Evolutionary conservation across 2,113 vertebrate genomes (phyloP).

Genomic region (Apeltes quadracus): DNA sequence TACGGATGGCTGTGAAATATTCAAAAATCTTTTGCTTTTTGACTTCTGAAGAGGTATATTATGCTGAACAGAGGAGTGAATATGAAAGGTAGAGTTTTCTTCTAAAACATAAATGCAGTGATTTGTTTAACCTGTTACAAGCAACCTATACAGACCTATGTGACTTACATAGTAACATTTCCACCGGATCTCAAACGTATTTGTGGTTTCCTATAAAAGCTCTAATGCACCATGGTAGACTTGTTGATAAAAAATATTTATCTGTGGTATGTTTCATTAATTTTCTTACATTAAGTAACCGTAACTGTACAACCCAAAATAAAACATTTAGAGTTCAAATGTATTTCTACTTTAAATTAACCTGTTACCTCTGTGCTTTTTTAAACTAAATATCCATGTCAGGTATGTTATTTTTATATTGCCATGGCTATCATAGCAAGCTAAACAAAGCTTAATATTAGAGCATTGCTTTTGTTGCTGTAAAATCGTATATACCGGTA

Average conservation of each 20-base stretch:
- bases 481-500: neutral
- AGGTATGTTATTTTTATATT: neutral
- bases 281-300: neutral
- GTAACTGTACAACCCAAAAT: too few relatives aligned
- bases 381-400: neutral
- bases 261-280: neutral
- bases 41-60: neutral
- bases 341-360: neutral
- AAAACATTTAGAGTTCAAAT: neutral
- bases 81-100: neutral
- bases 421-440: neutral
- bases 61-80: neutral
- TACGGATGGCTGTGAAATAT: conserved; percentile 1
- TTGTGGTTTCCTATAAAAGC: neutral
- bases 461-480: neutral
- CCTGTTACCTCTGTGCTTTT: neutral
- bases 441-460: neutral
- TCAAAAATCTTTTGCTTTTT: neutral
- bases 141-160: neutral
- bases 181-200: neutral
- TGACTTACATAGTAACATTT: too few relatives aligned
- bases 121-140: neutral
- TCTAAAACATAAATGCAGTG: neutral
- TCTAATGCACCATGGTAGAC: neutral
- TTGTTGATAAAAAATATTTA: neutral